Percentiles rank a stretch among this genome's conserved stretches.
These are phyloP conservation scores for Sebastes vulpes DNA, from an alignment of 2,797 vertebrate species.

Conservation along the genomic window DNA sequence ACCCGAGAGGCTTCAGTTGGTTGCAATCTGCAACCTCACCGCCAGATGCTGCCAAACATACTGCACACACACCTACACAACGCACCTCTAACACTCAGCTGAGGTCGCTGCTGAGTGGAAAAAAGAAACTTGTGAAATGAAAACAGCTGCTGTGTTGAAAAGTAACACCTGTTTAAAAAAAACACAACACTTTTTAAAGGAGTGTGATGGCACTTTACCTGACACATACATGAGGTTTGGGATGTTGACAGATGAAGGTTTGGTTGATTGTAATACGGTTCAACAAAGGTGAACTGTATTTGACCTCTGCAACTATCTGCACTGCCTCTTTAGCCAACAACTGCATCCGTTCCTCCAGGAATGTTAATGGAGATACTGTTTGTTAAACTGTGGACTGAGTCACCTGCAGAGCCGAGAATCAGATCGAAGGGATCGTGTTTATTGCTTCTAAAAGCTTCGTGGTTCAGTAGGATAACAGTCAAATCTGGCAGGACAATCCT, in stretches of 20 bases:
- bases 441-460: neutral
- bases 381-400: neutral
- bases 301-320: constrained; percentile 3
- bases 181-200: neutral
- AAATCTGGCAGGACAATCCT: neutral
- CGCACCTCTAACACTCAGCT: neutral
- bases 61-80: neutral
- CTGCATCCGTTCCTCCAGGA: neutral
- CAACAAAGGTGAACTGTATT: neutral
- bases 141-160: constrained; percentile 9
- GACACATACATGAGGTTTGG: neutral
- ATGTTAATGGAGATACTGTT: neutral
- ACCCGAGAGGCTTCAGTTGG: neutral
- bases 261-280: neutral
- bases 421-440: neutral
- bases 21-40: neutral
- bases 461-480: neutral
- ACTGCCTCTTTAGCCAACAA: neutral
- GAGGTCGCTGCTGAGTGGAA: neutral
- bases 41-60: neutral
- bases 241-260: neutral
- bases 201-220: constrained; percentile 25
- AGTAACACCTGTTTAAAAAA: neutral
- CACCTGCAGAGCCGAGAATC: neutral
- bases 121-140: neutral